Evolutionary conservation across 2,888 invertebrate genomes (phyloP).

Genomic region (Drosophila planitibia): DNA sequence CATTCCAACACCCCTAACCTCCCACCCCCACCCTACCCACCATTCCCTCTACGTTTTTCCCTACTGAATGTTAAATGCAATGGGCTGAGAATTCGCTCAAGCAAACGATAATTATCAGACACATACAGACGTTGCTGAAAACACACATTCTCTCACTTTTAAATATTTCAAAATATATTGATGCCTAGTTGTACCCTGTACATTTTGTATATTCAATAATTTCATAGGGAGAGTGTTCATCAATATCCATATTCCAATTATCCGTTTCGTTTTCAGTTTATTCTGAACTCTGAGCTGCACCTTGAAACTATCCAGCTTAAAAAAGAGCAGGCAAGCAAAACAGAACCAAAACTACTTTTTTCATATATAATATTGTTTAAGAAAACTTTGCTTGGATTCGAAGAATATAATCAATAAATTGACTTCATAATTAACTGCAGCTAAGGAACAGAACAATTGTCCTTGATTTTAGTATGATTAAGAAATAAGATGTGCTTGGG

Average conservation of each 20-base stretch:
- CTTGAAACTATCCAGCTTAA: neutral
- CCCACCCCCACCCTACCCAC: neutral
- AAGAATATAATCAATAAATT: neutral
- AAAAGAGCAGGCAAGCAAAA: neutral
- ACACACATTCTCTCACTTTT: constrained; percentile 24
- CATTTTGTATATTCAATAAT: neutral
- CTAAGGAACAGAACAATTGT: neutral
- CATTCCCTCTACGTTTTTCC: neutral
- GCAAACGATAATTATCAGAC: constrained; percentile 76
- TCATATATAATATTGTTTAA: neutral
- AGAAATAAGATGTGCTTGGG: neutral
- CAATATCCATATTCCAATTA: neutral
- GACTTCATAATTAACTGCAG: neutral
- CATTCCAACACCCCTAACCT: neutral
- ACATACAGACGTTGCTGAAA: constrained; percentile 29
- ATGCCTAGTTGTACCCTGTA: constrained; percentile 42
- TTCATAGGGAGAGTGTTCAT: neutral
- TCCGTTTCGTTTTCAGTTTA: neutral
- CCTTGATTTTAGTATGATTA: neutral
- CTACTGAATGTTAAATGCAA: constrained; percentile 16
- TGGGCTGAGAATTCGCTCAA: constrained; percentile 28
- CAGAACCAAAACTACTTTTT: neutral
- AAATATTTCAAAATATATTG: constrained; percentile 69
- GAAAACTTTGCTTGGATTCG: neutral
- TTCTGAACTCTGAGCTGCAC: neutral